Evolutionary conservation across 1,140 invertebrate genomes (phyloP), one percentile per base, ranked within the genome.

Genomic region (Globodera rostochiensis): DNA sequence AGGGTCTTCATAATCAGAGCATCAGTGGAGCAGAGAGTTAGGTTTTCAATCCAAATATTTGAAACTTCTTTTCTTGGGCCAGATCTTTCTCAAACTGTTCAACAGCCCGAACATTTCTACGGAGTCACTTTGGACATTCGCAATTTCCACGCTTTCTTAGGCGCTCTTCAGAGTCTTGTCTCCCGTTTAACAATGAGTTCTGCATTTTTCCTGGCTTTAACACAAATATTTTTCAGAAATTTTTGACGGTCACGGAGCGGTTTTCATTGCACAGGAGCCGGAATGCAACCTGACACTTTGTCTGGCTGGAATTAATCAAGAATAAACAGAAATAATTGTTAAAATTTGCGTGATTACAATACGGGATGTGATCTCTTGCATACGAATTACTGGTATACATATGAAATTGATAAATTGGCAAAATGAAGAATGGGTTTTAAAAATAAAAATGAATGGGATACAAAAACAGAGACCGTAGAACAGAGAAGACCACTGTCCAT

Each of bases 201-300:
- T 19, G 19, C 49, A 50, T 21, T 36, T 45, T 36, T 80, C 46
- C 8, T 19, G 25, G 11, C 25, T 80, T 80, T n/a, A 67, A 76
- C 6, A 67, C 0, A 13, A 47, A 46, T 11, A 25, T 15, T 36
- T 7, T 19, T 79, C 15, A 80, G 79, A 80, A 80, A 53, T 80
- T 57, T 46, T 80, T 21, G 60, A 49, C 25, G 73, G 45, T 0
- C 57, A 76, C 25, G 79, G 70, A 15, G 79, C 79, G 13, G 79
- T 80, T 19, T 80, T 80, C 50, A 36, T n/a, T 21, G 79, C 79
- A n/a, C 67, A 53, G 25, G 70, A 80, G 46, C 70, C 46, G 7
- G 79, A 80, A 53, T 80, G 79, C 13, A 13, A 80, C 6, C 60
- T 80, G 45, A 80, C 49, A 19, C 73, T 80, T 57, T 80, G 45